Base-by-base conservation (phyloP, 2,797 vertebrate species). In the Cygnus olor region DNA sequence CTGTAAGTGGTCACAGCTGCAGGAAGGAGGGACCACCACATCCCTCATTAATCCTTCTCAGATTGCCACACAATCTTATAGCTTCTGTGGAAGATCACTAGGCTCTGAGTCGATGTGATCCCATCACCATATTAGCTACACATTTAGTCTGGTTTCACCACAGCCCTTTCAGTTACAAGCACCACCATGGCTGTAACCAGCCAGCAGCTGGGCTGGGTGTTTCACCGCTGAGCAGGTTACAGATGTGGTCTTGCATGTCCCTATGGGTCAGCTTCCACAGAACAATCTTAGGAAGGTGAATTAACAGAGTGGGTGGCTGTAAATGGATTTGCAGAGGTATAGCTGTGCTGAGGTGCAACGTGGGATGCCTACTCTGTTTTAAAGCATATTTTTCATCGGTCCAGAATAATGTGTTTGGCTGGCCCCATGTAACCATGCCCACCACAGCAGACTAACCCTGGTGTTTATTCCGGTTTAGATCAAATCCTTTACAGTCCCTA, bases 231-330 rank as follows among this genome's bases (percentile, higher is more conserved):
- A 49, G 77, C 45, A 15, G 38, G 25, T 24, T 32, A 14, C 0
- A 0, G 61, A 32, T 5, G 2, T 0, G 10, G 42, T 19, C 14
- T 8, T 8, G 38, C 3, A 1, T 9, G 42, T 12, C 1, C 1
- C 56, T 0, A 0, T 12, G 49, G 68, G 47, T 53, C 49, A 84
- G 14, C 12, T 53, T 10, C 20, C 57, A 21, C 21, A 1, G 28
- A 56, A 32, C 7, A 15, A 2, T 20, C 70, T 20, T 27, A 9
- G 47, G 20, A 58, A 12, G 4, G 28, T n/a, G 12, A 14, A 5
- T n/a, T 14, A n/a, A 25, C 17, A 38, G 32, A 7, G 17, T 19
- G 12, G 17, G 6, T 27, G 27, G 16, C 0, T 58, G 40, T 34
- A 49, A 53, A 1, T 4, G 13, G 51, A 27, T 11, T 5, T 61